Conservation (phyloP, 1,140 invertebrate genomes). For the Temnothorax curvispinosus region DNA sequence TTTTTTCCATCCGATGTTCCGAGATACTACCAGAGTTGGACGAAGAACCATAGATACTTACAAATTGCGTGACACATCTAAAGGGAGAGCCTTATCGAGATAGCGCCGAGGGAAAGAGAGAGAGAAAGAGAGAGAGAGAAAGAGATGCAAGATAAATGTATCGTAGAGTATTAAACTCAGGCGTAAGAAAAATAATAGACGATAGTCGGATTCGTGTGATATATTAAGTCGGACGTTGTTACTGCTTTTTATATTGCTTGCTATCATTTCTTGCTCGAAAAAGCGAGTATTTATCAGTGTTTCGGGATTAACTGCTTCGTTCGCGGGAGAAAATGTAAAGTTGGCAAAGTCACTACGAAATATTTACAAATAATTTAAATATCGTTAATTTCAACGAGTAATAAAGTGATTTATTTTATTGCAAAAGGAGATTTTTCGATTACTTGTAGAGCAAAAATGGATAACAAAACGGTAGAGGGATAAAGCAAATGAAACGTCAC, state of each 20-base stretch:
- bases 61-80: conserved; percentile 60
- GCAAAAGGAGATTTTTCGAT: conserved; percentile 8
- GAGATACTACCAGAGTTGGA: conserved; percentile 6
- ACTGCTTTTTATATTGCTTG: conserved; percentile 50
- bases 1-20: conserved; percentile 56
- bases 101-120: neutral
- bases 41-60: conserved; percentile 61
- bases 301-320: neutral
- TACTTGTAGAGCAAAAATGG: conserved; percentile 7
- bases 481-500: conserved; percentile 66
- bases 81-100: conserved; percentile 21
- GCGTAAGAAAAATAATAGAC: conserved; percentile 36
- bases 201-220: conserved; percentile 1
- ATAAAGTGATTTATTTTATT: neutral
- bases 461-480: conserved; percentile 32
- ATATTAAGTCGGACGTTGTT: neutral
- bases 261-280: conserved; percentile 3
- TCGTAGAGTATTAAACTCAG: neutral
- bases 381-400: conserved; percentile 22
- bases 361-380: neutral
- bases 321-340: neutral
- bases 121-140: neutral
- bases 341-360: neutral
- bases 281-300: neutral
- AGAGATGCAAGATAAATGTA: conserved; percentile 4